Percentiles rank a stretch among this genome's conserved stretches.
phyloP scores from a whole-genome alignment of 2,113 vertebrate species.

The Ginglymostoma cirratum region DNA sequence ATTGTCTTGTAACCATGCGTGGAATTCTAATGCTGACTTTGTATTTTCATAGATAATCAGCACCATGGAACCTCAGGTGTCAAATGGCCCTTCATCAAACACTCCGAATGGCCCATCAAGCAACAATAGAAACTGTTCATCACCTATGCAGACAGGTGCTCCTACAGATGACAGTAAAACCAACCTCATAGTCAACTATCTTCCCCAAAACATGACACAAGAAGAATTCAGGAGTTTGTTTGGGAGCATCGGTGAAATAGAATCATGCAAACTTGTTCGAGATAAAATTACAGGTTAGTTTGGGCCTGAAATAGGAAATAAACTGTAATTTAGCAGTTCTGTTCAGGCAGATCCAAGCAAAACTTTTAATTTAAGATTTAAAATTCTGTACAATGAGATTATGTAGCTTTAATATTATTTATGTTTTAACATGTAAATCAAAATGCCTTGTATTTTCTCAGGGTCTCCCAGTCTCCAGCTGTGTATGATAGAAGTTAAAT shows the following conservation, averaged over 20 bases:
- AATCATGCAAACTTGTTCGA: conserved; percentile 98
- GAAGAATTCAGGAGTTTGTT: conserved; percentile 99
- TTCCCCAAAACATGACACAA: conserved; percentile 99
- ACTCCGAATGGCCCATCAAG: conserved; percentile 94
- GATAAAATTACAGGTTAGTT: conserved; percentile 97
- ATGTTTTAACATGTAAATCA: background rate
- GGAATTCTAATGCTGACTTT: conserved; percentile 41
- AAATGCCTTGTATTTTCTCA: background rate
- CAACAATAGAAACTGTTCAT: conserved; percentile 97
- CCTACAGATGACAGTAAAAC: conserved; percentile 99
- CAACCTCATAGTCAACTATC: conserved; percentile 99
- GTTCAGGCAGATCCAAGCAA: background rate
- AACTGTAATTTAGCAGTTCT: background rate
- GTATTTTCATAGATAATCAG: conserved; percentile 84
- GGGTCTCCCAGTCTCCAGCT: background rate
- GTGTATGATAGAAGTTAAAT: background rate
- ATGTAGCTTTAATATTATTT: background rate
- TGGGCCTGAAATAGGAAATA: background rate
- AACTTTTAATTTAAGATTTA: background rate
- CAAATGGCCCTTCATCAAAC: conserved; percentile 93
- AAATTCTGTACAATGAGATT: background rate
- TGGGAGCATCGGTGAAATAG: conserved; percentile 97
- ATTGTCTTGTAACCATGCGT: conserved; percentile 38
- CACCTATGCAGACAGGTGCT: conserved; percentile 95
- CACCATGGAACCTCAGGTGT: conserved; percentile 99